A percentile compares a stretch with the other conserved stretches of the same genome.
Conservation (phyloP, 2,113 vertebrate genomes). For the Bufo gargarizans region DNA sequence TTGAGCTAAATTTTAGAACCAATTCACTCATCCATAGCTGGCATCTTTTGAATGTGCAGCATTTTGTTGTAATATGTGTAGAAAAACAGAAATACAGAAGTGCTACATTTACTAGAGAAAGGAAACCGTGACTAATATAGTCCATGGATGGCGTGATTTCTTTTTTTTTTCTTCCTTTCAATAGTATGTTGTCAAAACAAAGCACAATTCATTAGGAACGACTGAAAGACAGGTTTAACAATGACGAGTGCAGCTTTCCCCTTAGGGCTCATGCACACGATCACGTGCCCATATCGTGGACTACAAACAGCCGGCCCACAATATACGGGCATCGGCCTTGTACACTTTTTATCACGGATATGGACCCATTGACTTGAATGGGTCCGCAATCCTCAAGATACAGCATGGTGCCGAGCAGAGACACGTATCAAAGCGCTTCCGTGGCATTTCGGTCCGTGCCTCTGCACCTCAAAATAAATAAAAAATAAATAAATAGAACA, state of each 20-base stretch:
- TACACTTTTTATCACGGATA: no score
- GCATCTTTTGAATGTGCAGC: neutral
- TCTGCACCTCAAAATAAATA: no score
- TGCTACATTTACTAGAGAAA: neutral
- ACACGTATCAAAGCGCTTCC: no score
- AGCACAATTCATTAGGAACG: neutral
- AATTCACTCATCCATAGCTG: neutral
- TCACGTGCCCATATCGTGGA: no score
- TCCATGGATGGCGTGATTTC: neutral
- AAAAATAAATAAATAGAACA: no score
- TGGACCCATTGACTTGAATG: no score
- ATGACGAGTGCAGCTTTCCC: neutral
- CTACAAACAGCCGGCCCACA: no score
- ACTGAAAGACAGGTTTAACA: neutral
- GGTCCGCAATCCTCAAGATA: no score
- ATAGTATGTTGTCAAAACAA: neutral
- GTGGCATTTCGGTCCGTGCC: no score
- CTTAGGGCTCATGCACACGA: neutral
- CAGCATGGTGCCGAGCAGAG: no score
- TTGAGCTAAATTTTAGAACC: no score
- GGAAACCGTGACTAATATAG: neutral
- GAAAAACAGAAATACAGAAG: neutral
- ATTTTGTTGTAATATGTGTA: neutral
- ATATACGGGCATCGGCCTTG: no score
- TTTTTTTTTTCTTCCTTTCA: neutral